A percentile compares a stretch with the other conserved stretches of the same genome.
Conservation (phyloP, 2,113 vertebrate species). For the Girardinichthys multiradiatus region DNA sequence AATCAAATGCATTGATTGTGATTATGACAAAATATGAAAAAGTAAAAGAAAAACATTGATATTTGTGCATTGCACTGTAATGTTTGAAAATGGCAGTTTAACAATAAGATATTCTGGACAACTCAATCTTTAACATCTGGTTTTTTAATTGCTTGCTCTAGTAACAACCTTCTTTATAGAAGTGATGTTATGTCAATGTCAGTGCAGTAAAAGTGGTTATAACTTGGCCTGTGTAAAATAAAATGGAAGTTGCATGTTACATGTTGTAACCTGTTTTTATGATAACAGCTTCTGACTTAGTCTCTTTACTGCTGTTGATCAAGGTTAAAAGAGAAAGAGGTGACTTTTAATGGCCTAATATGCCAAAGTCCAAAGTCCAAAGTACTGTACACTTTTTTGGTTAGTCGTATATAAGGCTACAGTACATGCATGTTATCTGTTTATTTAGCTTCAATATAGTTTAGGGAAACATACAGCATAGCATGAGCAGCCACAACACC, state of each 20-base stretch:
- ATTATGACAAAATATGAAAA: too few species aligned
- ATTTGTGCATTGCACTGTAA: too few species aligned
- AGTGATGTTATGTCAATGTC: constrained; percentile 29
- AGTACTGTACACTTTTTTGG: neutral
- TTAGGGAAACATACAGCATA: neutral
- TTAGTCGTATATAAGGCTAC: too few species aligned
- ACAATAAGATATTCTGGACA: too few species aligned
- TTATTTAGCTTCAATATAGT: neutral
- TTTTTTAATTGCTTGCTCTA: constrained; percentile 1
- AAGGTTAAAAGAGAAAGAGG: constrained; percentile 57
- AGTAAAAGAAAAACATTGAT: too few species aligned
- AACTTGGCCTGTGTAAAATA: constrained; percentile 29
- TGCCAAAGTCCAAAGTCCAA: constrained; percentile 20
- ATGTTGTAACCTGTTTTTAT: constrained; percentile 57
- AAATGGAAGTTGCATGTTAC: constrained; percentile 58
- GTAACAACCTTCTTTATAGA: neutral
- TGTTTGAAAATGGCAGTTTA: too few species aligned
- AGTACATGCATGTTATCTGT: too few species aligned
- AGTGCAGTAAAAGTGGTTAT: constrained; percentile 8
- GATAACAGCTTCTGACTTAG: constrained; percentile 42
- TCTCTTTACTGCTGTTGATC: constrained; percentile 32
- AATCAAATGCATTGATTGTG: too few species aligned
- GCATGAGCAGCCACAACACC: neutral
- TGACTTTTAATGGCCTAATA: constrained; percentile 43
- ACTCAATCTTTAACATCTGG: neutral